A percentile compares a stretch with the other conserved stretches of the same genome.
phyloP scores from a whole-genome alignment of 2,888 invertebrate genomes.

The Galeruca laticollis region DNA sequence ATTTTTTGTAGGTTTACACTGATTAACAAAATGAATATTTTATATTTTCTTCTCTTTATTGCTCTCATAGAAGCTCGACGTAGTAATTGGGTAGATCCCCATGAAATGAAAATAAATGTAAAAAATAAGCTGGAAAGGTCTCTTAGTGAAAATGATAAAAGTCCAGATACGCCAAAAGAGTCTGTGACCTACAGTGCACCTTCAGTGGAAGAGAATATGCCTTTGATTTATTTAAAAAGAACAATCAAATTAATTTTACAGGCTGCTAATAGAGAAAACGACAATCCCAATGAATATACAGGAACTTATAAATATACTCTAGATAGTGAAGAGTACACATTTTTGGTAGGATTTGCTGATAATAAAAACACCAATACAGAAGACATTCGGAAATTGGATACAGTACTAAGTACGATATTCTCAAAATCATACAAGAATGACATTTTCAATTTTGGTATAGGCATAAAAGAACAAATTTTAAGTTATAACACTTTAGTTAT shows the following conservation, averaged over 20 bases:
- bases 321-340: constrained; percentile 42
- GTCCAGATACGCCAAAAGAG: not conserved
- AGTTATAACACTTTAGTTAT: constrained; percentile 38
- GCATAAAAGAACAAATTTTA: constrained; percentile 40
- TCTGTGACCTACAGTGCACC: constrained; percentile 15
- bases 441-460: constrained; percentile 37
- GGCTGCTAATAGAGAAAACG: constrained; percentile 42
- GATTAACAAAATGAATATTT: constrained; percentile 30
- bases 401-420: constrained; percentile 48
- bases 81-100: constrained; percentile 50
- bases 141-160: constrained; percentile 19
- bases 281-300: constrained; percentile 33
- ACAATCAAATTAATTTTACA: constrained; percentile 45
- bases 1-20: not conserved
- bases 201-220: constrained; percentile 31
- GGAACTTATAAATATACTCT: constrained; percentile 45
- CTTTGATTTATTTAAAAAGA: constrained; percentile 45
- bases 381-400: constrained; percentile 48
- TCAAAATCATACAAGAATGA: constrained; percentile 37
- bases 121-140: constrained; percentile 36
- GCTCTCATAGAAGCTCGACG: constrained; percentile 18
- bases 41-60: constrained; percentile 23
- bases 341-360: constrained; percentile 44
- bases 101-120: constrained; percentile 50
- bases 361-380: constrained; percentile 37